Percentiles rank a stretch among this genome's conserved stretches.
Evolutionary conservation across 2,113 vertebrate genomes (phyloP).

Genomic region (Catharus minimus): DNA sequence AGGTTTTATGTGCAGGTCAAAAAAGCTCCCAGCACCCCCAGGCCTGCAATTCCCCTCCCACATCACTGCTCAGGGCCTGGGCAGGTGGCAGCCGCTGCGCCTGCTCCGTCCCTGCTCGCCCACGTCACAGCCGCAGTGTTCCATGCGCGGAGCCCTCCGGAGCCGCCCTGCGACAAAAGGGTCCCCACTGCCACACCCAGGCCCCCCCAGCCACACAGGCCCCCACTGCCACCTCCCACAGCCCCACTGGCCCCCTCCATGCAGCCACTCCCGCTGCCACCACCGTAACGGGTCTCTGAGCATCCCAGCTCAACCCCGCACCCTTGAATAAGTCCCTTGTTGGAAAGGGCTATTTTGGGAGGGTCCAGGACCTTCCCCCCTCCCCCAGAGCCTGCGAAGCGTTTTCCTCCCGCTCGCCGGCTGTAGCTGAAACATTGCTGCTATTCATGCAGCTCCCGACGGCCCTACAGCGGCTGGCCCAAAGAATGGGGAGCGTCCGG

Average conservation of each 20-base stretch:
- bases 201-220: not conserved
- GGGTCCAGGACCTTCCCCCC: not conserved
- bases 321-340: constrained; percentile 63
- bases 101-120: not conserved
- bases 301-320: not conserved
- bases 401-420: not conserved
- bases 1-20: not conserved
- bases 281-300: not conserved
- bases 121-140: not conserved
- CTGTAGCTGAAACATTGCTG: constrained; percentile 41
- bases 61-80: not conserved
- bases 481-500: constrained; percentile 44
- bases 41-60: not conserved
- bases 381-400: not conserved
- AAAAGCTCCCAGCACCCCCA: not conserved
- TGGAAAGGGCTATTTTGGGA: constrained; percentile 13
- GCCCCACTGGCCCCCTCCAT: fast-evolving
- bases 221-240: not conserved
- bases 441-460: constrained; percentile 50
- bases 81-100: constrained; percentile 15
- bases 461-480: not conserved
- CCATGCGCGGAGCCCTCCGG: not conserved
- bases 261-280: not conserved
- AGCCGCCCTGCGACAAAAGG: not conserved
- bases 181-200: not conserved